Conservation (phyloP, 2,888 invertebrate genomes). For the Machimus atricapillus region DNA sequence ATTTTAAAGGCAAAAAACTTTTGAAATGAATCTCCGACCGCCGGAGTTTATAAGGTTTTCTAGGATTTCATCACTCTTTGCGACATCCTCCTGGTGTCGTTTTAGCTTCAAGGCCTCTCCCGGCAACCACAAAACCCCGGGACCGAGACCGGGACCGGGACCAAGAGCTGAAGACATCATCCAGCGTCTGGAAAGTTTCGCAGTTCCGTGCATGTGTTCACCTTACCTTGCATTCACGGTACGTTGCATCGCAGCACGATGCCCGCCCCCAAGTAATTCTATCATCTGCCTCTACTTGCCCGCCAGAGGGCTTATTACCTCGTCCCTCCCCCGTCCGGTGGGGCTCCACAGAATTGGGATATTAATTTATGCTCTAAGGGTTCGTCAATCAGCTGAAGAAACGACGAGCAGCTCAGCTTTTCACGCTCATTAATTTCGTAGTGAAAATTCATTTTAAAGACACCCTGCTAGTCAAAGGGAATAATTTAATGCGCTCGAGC, state of each 20-base stretch:
- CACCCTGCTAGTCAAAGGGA: background rate
- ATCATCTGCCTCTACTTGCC: background rate
- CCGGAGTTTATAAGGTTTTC: background rate
- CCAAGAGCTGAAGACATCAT: background rate
- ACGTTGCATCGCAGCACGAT: background rate
- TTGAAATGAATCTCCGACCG: background rate
- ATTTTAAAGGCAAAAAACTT: constrained; percentile 6
- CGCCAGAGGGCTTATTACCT: background rate
- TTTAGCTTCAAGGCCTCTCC: background rate
- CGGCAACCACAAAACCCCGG: background rate
- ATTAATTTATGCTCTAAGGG: background rate
- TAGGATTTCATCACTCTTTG: background rate
- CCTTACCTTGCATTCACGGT: background rate
- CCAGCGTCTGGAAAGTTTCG: constrained; percentile 15
- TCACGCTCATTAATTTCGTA: background rate
- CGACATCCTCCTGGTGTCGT: background rate
- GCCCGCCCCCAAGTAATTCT: background rate
- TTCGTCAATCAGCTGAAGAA: background rate
- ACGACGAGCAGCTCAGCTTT: background rate
- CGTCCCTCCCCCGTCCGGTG: background rate
- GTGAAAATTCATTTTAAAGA: background rate
- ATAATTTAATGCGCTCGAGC: background rate
- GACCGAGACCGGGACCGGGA: background rate
- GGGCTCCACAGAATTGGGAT: background rate
- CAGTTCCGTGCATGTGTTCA: background rate